These are phyloP conservation scores for Rhopalosiphum padi DNA, from an alignment of 1,140 invertebrate genomes.

Conservation along the genomic window DNA sequence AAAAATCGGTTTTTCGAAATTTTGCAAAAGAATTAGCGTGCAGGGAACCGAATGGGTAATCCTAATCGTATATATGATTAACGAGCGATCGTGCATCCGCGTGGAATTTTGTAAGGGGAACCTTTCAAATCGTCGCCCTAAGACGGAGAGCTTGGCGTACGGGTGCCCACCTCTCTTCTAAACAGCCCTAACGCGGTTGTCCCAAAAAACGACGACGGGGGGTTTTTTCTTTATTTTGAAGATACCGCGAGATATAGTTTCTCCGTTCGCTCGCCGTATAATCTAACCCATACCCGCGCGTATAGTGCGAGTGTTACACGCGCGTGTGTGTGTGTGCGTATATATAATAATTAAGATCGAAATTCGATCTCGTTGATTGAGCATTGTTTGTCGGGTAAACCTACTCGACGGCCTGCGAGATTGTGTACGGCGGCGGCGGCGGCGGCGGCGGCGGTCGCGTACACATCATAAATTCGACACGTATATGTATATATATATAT, in stretches of 20 bases:
- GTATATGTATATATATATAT: background rate
- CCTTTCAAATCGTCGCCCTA: no score
- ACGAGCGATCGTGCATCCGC: no score
- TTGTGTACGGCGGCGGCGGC: background rate
- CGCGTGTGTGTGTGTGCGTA: background rate
- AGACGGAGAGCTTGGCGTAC: no score
- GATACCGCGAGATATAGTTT: background rate
- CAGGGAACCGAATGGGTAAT: no score
- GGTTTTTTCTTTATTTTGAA: background rate
- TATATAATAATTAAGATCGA: slow-evolving; percentile 54
- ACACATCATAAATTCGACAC: background rate
- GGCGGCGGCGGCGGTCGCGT: background rate
- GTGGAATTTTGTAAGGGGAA: no score
- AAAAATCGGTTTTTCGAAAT: no score
- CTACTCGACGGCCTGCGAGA: background rate
- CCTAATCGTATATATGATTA: no score
- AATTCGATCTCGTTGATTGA: slow-evolving; percentile 56
- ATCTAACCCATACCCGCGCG: no score
- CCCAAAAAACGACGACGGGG: background rate
- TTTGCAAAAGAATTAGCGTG: no score
- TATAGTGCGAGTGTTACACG: background rate
- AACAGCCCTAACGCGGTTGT: background rate
- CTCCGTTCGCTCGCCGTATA: background rate
- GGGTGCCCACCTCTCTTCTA: no score
- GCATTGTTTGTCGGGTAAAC: slow-evolving; percentile 50